A percentile compares a stretch with the other conserved stretches of the same genome.
phyloP scores from a whole-genome alignment of 1,140 invertebrate genomes.

The Ephestia elutella region DNA sequence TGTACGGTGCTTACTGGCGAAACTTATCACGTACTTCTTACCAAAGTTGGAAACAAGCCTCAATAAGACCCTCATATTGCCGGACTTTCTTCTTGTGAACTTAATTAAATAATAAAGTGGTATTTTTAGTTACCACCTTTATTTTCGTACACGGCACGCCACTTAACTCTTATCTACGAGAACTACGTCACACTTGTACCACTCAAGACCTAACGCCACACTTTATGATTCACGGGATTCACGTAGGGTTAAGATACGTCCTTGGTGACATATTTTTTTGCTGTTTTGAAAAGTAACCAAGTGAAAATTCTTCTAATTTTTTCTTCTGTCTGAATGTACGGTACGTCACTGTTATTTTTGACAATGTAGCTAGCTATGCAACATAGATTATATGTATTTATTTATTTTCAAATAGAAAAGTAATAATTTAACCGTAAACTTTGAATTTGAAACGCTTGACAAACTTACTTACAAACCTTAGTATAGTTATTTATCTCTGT shows the following conservation, averaged over 20 bases:
- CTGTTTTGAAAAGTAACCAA: neutral
- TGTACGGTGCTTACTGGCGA: neutral
- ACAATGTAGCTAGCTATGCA: too few species aligned
- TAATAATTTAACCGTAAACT: too few species aligned
- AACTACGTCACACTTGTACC: neutral
- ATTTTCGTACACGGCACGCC: neutral
- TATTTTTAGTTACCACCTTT: neutral
- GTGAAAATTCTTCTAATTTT: neutral
- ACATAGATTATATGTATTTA: too few species aligned
- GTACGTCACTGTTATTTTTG: too few species aligned
- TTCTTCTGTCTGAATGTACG: too few species aligned
- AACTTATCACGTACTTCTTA: conserved; percentile 1
- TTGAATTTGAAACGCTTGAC: too few species aligned
- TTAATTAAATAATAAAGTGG: neutral
- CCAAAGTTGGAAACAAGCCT: neutral
- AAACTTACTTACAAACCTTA: too few species aligned
- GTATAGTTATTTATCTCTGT: too few species aligned
- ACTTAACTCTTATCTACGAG: neutral
- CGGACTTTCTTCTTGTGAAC: neutral
- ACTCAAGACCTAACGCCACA: neutral
- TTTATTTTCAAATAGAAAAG: too few species aligned
- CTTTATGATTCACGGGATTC: neutral
- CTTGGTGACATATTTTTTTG: neutral
- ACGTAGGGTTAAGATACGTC: neutral
- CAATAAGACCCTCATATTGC: neutral